Percentiles rank a stretch among this genome's conserved stretches.
Evolutionary conservation across 2,113 vertebrate genomes (phyloP).

Genomic region (Sinocyclocheilus rhinocerous): DNA sequence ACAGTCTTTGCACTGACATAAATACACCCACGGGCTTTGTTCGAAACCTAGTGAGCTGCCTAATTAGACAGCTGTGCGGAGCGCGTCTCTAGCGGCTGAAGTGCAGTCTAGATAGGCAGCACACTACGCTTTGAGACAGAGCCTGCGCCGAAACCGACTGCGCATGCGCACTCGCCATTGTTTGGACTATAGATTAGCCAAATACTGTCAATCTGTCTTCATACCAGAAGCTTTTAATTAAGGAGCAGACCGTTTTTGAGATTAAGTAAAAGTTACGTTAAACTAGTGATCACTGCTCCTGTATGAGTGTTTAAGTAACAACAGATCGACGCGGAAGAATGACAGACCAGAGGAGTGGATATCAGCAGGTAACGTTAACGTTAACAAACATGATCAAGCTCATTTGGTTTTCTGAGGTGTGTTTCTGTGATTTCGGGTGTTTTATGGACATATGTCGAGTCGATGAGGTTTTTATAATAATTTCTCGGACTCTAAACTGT

Average conservation of each 20-base stretch:
- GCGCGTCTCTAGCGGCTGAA: background rate
- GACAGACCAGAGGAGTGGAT: slow-evolving; percentile 76
- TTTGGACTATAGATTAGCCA: slow-evolving; percentile 21
- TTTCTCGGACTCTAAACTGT: background rate
- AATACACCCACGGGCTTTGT: background rate
- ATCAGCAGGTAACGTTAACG: slow-evolving; percentile 72
- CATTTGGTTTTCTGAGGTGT: background rate
- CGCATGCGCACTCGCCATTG: slow-evolving; percentile 38
- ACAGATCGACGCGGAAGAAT: slow-evolving; percentile 57
- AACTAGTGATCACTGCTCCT: background rate
- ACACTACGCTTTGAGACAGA: background rate
- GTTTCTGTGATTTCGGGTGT: background rate
- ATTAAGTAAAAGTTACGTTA: background rate
- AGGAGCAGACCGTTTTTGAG: background rate
- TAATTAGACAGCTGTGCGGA: background rate
- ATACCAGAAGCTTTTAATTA: background rate
- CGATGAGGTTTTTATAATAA: background rate
- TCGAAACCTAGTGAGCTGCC: background rate
- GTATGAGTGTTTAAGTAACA: slow-evolving; percentile 20
- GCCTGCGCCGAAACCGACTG: background rate
- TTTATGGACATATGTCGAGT: background rate
- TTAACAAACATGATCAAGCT: background rate
- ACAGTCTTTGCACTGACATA: background rate
- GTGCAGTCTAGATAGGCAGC: background rate
- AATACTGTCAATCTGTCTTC: background rate